Conservation (phyloP, 2,113 vertebrate genomes). For the Microtus ochrogaster region DNA sequence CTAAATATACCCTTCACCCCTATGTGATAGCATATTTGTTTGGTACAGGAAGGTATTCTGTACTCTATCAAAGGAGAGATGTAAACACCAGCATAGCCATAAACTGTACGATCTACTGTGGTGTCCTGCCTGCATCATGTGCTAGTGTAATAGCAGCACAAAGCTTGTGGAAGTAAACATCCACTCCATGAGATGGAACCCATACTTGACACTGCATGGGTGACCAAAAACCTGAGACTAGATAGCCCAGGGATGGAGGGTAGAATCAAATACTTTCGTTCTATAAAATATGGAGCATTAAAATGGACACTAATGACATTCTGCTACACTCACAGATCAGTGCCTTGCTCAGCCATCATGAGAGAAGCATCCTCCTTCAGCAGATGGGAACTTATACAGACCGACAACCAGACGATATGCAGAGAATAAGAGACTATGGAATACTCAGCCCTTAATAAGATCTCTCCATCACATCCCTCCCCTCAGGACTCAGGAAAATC, state of each 20-base stretch:
- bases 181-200: neutral
- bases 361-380: neutral
- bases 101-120: too few species aligned
- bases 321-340: neutral
- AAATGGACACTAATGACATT: neutral
- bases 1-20: too few species aligned
- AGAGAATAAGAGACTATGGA: neutral
- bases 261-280: neutral
- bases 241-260: neutral
- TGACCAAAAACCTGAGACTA: neutral
- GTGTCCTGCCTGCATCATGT: too few species aligned
- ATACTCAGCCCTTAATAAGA: neutral
- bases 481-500: neutral
- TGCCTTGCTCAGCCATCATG: neutral
- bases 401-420: neutral
- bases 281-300: neutral
- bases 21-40: too few species aligned
- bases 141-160: too few species aligned
- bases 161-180: too few species aligned
- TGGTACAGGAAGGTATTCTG: too few species aligned
- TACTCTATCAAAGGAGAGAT: too few species aligned
- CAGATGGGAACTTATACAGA: neutral
- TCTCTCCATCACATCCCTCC: neutral
- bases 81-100: too few species aligned
- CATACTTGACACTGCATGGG: neutral